phyloP scores from a whole-genome alignment of 2,113 vertebrate species.

The Oryzias melastigma region DNA sequence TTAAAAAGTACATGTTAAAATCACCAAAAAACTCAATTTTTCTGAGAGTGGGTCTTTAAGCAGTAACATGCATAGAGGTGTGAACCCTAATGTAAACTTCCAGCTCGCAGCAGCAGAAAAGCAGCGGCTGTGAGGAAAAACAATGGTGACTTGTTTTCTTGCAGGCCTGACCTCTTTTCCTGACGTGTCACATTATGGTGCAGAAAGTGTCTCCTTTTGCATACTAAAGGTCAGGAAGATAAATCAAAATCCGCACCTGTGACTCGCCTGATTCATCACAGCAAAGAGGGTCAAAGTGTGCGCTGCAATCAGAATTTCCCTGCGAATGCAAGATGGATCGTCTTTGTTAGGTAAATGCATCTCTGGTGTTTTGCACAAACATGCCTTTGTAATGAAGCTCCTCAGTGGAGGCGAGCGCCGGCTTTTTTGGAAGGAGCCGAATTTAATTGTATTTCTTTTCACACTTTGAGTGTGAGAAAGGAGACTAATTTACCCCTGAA shows the following conservation, averaged over 20 bases:
- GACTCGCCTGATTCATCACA: conserved; percentile 76
- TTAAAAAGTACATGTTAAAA: no score
- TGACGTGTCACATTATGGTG: conserved; percentile 74
- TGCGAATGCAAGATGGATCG: conserved; percentile 63
- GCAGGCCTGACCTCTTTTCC: conserved; percentile 75
- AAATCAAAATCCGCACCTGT: conserved; percentile 73
- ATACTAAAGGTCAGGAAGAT: conserved; percentile 82
- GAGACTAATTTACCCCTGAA: conserved; percentile 73
- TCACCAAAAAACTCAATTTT: no score
- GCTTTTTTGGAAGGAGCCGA: conserved; percentile 44
- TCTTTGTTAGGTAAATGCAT: conserved; percentile 52
- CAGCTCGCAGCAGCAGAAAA: conserved; percentile 49
- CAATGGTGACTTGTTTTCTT: conserved; percentile 72
- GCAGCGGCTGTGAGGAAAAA: conserved; percentile 51
- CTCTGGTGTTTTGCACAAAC: conserved; percentile 49
- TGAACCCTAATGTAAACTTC: conserved; percentile 34
- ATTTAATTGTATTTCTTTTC: conserved; percentile 49
- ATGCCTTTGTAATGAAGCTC: conserved; percentile 61
- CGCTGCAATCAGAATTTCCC: conserved; percentile 66
- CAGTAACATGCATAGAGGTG: background rate
- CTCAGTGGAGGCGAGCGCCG: conserved; percentile 40
- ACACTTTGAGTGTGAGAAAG: conserved; percentile 60
- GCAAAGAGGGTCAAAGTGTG: conserved; percentile 61
- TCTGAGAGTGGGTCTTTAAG: no score
- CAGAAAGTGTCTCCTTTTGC: conserved; percentile 74